phyloP scores from a whole-genome alignment of 2,113 vertebrate species.

The Puntigrus tetrazona region DNA sequence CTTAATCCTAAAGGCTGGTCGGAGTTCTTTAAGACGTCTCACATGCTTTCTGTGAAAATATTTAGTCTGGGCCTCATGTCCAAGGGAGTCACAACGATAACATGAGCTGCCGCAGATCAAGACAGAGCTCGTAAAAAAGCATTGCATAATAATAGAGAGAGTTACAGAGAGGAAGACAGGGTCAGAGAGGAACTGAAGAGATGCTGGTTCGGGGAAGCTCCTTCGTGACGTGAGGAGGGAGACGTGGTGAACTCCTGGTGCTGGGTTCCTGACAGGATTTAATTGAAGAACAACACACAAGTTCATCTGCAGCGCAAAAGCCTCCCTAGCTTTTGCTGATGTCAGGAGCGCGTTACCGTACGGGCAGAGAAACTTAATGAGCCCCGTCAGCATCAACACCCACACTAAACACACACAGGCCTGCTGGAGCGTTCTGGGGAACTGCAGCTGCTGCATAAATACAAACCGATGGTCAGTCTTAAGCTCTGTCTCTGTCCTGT shows the following conservation, averaged over 20 bases:
- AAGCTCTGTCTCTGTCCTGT: background rate
- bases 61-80: slow-evolving; percentile 58
- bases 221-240: slow-evolving; percentile 40
- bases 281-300: slow-evolving; percentile 70
- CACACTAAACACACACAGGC: slow-evolving; percentile 50
- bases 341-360: slow-evolving; percentile 20
- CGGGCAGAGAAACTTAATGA: slow-evolving; percentile 48
- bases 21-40: slow-evolving; percentile 48
- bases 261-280: slow-evolving; percentile 49
- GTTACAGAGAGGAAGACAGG: slow-evolving; percentile 3
- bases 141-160: slow-evolving; percentile 30
- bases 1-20: slow-evolving; percentile 17
- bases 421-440: slow-evolving; percentile 7
- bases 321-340: slow-evolving; percentile 59
- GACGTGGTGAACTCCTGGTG: slow-evolving; percentile 1
- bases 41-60: slow-evolving; percentile 64
- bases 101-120: slow-evolving; percentile 49
- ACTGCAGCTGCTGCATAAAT: slow-evolving; percentile 7
- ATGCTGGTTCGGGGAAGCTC: slow-evolving; percentile 9
- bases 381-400: slow-evolving; percentile 46
- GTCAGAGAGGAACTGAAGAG: background rate
- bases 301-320: slow-evolving; percentile 50
- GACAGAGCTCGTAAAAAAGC: slow-evolving; percentile 46
- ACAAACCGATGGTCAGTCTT: slow-evolving; percentile 10
- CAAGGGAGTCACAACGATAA: slow-evolving; percentile 59